phyloP scores from a whole-genome alignment of 2,888 invertebrate genomes.

The Galerucella nymphaeae region DNA sequence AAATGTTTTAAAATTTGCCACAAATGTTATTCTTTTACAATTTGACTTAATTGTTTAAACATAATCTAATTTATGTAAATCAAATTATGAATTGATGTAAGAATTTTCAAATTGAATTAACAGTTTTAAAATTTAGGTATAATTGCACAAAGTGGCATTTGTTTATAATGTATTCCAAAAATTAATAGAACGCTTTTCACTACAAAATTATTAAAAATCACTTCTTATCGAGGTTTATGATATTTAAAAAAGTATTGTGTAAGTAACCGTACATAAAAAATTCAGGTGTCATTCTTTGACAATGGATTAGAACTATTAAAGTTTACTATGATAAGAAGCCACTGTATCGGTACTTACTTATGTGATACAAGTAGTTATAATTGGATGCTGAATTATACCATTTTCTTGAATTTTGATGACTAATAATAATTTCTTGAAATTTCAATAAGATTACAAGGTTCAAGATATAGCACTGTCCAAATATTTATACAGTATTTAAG shows the following conservation, averaged over 20 bases:
- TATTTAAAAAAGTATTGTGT: background rate
- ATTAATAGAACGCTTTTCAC: slow-evolving; percentile 6
- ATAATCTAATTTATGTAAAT: background rate
- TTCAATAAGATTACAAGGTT: slow-evolving; percentile 1
- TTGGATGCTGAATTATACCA: slow-evolving; percentile 12
- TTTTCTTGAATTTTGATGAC: slow-evolving; percentile 9
- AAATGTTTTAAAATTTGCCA: background rate
- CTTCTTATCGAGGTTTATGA: background rate
- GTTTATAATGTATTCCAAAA: slow-evolving; percentile 13
- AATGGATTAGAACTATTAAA: background rate
- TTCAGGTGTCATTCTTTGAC: slow-evolving; percentile 9
- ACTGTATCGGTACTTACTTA: slow-evolving; percentile 7
- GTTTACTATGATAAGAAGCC: background rate
- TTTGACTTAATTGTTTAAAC: no score
- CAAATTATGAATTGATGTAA: background rate
- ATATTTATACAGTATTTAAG: slow-evolving; percentile 17
- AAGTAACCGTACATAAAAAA: slow-evolving; percentile 8
- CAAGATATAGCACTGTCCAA: slow-evolving; percentile 14
- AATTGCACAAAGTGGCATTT: background rate
- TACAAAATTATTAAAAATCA: background rate
- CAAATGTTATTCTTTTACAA: background rate
- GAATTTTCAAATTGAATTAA: background rate
- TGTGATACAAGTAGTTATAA: background rate
- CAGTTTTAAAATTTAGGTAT: background rate
- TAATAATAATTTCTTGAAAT: slow-evolving; percentile 7